Evolutionary conservation across 2,888 invertebrate species (phyloP).

Genomic region (Nomada lathburiana): DNA sequence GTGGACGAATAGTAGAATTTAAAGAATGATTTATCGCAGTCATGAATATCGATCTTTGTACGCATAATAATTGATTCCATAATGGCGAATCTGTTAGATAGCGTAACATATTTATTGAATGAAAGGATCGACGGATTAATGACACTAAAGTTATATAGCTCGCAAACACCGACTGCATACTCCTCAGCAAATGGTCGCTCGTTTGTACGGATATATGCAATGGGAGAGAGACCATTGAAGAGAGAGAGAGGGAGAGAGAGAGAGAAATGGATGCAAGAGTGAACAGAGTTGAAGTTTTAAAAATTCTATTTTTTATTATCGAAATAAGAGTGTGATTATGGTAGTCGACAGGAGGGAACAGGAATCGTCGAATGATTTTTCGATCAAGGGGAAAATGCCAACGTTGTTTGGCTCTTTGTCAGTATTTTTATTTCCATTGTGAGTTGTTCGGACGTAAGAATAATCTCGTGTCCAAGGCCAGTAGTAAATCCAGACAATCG

Average conservation of each 20-base stretch:
- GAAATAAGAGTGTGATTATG: conserved; percentile 60
- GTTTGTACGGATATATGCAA: background rate
- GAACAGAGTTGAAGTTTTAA: conserved; percentile 82
- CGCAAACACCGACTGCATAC: conserved; percentile 45
- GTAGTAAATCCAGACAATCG: background rate
- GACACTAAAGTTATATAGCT: background rate
- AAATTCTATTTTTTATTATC: conserved; percentile 83
- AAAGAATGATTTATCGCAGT: conserved; percentile 13
- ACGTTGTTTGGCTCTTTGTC: background rate
- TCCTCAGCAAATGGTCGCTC: conserved; percentile 36
- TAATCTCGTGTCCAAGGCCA: background rate
- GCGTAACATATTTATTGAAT: background rate
- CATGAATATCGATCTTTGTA: background rate
- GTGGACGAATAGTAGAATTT: conserved; percentile 13
- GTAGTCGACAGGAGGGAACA: conserved; percentile 32
- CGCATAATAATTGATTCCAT: background rate
- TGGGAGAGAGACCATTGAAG: background rate
- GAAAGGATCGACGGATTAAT: background rate
- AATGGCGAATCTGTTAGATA: conserved; percentile 8
- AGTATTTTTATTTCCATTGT: background rate
- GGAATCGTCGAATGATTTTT: conserved; percentile 54
- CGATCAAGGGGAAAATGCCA: too few relatives aligned
- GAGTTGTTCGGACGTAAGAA: background rate
- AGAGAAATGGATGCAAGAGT: conserved; percentile 12
- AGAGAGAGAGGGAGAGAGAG: background rate